phyloP scores from a whole-genome alignment of 2,888 invertebrate species.

The Lasioglossum morio region DNA sequence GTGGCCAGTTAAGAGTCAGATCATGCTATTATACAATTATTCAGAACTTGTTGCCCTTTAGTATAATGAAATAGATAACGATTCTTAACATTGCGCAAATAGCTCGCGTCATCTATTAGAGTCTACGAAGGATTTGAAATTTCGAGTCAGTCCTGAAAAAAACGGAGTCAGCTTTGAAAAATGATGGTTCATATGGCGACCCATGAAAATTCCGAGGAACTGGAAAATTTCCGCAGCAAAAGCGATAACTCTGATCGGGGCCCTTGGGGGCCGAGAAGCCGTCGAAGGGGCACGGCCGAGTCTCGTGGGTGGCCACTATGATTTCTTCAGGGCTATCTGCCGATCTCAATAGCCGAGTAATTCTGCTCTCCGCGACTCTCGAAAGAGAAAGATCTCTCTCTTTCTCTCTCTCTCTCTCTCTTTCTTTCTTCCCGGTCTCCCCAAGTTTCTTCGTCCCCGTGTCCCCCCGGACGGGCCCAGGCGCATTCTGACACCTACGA shows the following conservation, averaged over 20 bases:
- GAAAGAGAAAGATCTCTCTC: neutral
- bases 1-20: neutral
- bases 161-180: neutral
- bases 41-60: neutral
- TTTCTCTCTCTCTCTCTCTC: slow-evolving; percentile 39
- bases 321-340: slow-evolving; percentile 81
- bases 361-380: slow-evolving; percentile 73
- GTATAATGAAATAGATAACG: neutral
- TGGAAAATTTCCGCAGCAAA: slow-evolving; percentile 2
- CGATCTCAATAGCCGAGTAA: slow-evolving; percentile 83
- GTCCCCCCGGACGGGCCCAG: slow-evolving; percentile 38
- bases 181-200: accelerated
- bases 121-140: neutral
- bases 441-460: neutral
- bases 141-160: neutral
- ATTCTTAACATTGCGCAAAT: neutral
- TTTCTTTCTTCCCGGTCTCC: neutral
- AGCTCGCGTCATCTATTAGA: no score
- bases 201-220: neutral
- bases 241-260: slow-evolving; percentile 14
- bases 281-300: slow-evolving; percentile 41
- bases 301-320: slow-evolving; percentile 83
- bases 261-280: slow-evolving; percentile 21
- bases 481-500: slow-evolving; percentile 81
- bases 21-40: neutral